A percentile compares a stretch with the other conserved stretches of the same genome.
Conservation (phyloP, 1,140 invertebrate genomes). For the Stegodyphus dumicola region DNA sequence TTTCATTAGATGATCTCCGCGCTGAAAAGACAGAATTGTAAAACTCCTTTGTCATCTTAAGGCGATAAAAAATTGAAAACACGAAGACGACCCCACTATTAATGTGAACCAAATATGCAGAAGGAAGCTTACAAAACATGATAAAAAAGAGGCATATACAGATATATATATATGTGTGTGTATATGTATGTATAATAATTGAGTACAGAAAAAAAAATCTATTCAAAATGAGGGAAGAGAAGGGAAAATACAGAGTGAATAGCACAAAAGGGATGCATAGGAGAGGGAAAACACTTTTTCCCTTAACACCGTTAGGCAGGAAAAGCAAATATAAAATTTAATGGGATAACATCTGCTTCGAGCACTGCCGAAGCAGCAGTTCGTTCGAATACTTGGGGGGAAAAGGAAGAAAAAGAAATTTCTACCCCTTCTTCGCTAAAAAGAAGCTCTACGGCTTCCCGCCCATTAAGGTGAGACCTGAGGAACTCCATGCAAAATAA, state of each 20-base stretch:
- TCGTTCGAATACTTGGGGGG: no score
- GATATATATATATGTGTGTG: neutral
- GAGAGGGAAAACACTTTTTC: neutral
- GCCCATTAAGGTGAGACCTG: neutral
- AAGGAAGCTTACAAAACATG: neutral
- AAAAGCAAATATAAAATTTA: conserved; percentile 21
- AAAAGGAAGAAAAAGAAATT: no score
- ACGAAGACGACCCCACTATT: neutral
- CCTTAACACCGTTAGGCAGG: neutral
- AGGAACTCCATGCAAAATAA: neutral
- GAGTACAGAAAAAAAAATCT: neutral
- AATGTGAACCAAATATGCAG: conserved; percentile 11
- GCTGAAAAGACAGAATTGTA: neutral
- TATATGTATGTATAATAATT: no score
- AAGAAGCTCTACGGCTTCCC: no score
- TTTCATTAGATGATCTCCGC: neutral
- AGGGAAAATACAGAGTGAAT: neutral
- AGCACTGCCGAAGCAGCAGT: neutral
- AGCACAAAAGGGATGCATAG: neutral
- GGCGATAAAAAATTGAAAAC: conserved; percentile 19
- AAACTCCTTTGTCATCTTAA: conserved; percentile 20
- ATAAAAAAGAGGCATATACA: neutral
- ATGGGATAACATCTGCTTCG: conserved; percentile 25
- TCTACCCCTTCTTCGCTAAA: no score
- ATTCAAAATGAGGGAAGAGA: neutral